phyloP scores from a whole-genome alignment of 2,888 invertebrate species.

The Diachrysia chrysitis region DNA sequence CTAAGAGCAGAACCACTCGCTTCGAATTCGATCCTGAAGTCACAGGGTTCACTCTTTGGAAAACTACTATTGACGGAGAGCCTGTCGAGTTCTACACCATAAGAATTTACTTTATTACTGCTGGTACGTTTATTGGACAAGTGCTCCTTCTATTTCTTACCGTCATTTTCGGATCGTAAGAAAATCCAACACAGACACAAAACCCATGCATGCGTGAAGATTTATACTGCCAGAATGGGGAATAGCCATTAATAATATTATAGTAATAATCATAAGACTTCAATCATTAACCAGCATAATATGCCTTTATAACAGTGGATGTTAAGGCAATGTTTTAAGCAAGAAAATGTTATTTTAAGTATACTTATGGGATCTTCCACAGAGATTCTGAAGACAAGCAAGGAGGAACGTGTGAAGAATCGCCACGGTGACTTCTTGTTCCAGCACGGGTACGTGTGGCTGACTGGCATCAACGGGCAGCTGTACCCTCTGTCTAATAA shows the following conservation, averaged over 20 bases:
- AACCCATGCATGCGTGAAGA: too few species aligned
- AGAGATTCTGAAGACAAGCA: slow-evolving; percentile 35
- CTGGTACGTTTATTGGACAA: not conserved
- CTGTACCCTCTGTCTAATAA: slow-evolving; percentile 55
- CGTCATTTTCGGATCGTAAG: not conserved
- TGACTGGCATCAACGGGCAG: slow-evolving; percentile 54
- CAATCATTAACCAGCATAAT: too few species aligned
- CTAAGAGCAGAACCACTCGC: not conserved
- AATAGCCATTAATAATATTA: too few species aligned
- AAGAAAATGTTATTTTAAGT: too few species aligned
- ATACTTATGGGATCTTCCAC: not conserved
- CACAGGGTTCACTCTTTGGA: slow-evolving; percentile 2
- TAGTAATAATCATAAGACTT: too few species aligned
- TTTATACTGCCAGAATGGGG: too few species aligned
- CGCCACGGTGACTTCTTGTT: slow-evolving; percentile 45
- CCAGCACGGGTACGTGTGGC: slow-evolving; percentile 61
- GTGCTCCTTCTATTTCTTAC: not conserved
- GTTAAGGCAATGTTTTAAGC: too few species aligned
- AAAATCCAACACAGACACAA: too few species aligned
- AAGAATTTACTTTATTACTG: not conserved
- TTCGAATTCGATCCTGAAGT: slow-evolving; percentile 55
- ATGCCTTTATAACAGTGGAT: too few species aligned
- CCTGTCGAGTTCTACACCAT: not conserved
- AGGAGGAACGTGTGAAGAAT: slow-evolving; percentile 38
- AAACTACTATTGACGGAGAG: not conserved